Conservation (phyloP, 1,140 invertebrate genomes). For the Acromyrmex heyeri region DNA sequence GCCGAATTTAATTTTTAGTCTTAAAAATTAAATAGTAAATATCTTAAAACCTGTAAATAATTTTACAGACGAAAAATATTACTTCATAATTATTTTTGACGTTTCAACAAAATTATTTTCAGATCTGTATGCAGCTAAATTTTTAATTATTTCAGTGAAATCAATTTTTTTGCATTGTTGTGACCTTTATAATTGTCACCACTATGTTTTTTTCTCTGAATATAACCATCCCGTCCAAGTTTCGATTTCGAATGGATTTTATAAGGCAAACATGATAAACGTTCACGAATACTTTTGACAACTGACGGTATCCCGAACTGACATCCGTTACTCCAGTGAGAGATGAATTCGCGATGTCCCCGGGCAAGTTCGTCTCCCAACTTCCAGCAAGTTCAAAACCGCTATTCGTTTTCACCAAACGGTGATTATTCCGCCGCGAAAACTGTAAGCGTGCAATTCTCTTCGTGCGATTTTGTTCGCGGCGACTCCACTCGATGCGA, state of each 20-base stretch:
- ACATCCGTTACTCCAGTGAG: constrained; percentile 26
- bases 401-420: constrained; percentile 44
- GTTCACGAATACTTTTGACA: constrained; percentile 21
- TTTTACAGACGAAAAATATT: too few relatives aligned
- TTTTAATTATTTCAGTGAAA: too few relatives aligned
- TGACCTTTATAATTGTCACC: too few relatives aligned
- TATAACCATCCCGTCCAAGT: not conserved
- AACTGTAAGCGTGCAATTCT: not conserved
- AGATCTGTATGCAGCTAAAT: too few relatives aligned
- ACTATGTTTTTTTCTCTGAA: too few relatives aligned
- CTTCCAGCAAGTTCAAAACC: constrained; percentile 15
- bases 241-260: not conserved
- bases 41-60: too few relatives aligned
- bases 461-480: not conserved
- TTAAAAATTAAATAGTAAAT: too few relatives aligned
- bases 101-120: too few relatives aligned
- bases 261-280: not conserved
- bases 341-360: not conserved
- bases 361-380: constrained; percentile 27
- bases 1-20: too few relatives aligned
- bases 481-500: not conserved
- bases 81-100: too few relatives aligned
- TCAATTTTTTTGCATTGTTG: too few relatives aligned
- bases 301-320: not conserved
- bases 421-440: constrained; percentile 33